Base-by-base conservation (phyloP, 92 coral and sea anemone species). In the Zoanthus sociatus region DNA sequence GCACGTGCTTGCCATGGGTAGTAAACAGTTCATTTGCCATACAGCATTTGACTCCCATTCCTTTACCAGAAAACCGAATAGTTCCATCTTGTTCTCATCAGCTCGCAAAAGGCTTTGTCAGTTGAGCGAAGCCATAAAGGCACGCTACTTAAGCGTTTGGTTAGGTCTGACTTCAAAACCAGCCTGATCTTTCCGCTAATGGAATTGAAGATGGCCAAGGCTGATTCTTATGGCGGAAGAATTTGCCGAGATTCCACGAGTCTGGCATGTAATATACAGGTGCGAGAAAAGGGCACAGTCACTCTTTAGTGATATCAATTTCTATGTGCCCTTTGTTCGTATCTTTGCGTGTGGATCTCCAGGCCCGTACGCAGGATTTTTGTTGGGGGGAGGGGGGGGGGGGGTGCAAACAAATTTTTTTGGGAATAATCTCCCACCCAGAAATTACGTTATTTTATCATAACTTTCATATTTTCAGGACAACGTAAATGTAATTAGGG, bases 241-340 rank as follows among this genome's bases (percentile, higher is more conserved):
- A 93, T 18, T 84, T 74, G 47, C 89, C 88, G 33, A 71, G 78
- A 61, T 88, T 71, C 89, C 91, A 15, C 88, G 69, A 54, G 32
- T 81, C 54, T 93, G 94, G 82, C 96, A 88, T 3, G 92, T 82
- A 30, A 91, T 86, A 55, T 93, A 93, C n/a, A 93, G 87, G 61
- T 91, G 61, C 14, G 92, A 87, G 63, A 90, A 90, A 6, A 90
- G 51, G 30, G 85, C 55, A 45, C 92, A 90, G 77, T 93, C 95
- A 60, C 88, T 77, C 67, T 88, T 90, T 81, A 90, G 79, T 7
- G 81, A 14, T 9, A 85, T 76, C 5, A 48, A 5, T 48, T 48
- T 48, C 53, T 48, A 9, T 48, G 53, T 48, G 53, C 12, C 79
- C 26, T 26, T 26, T 26, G 26, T 26, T 26, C 26, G 26, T 26